Conservation (phyloP, 2,113 vertebrate species). For the Calidris pygmaea region DNA sequence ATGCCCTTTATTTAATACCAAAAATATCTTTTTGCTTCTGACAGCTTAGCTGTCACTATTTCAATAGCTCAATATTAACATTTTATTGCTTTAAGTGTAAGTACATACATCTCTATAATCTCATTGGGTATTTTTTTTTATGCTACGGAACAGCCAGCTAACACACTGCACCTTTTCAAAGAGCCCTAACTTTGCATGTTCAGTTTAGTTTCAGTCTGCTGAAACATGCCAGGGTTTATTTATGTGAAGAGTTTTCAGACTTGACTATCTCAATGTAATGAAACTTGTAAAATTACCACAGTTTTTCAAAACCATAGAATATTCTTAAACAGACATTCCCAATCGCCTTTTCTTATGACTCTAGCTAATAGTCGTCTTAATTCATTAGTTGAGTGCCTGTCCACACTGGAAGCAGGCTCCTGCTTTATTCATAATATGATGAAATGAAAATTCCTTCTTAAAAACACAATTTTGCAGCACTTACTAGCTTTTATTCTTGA, state of each 20-base stretch:
- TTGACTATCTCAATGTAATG: not conserved
- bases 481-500: not conserved
- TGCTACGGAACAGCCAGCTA: not conserved
- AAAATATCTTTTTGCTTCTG: not conserved
- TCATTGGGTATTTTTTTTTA: not conserved
- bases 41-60: constrained; percentile 10
- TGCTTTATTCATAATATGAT: not conserved
- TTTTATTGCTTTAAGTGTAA: not conserved
- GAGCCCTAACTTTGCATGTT: not conserved
- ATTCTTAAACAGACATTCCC: not conserved
- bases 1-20: not conserved
- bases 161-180: not conserved
- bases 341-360: not conserved
- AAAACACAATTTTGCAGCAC: not conserved
- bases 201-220: not conserved
- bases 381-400: not conserved
- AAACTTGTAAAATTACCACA: not conserved
- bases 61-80: not conserved
- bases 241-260: not conserved
- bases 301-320: not conserved
- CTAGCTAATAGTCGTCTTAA: not conserved
- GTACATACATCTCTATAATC: not conserved
- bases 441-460: not conserved
- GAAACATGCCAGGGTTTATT: not conserved
- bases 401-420: not conserved